Evolutionary conservation across 1,140 invertebrate species (phyloP).

Genomic region (Cheumatopsyche charites): DNA sequence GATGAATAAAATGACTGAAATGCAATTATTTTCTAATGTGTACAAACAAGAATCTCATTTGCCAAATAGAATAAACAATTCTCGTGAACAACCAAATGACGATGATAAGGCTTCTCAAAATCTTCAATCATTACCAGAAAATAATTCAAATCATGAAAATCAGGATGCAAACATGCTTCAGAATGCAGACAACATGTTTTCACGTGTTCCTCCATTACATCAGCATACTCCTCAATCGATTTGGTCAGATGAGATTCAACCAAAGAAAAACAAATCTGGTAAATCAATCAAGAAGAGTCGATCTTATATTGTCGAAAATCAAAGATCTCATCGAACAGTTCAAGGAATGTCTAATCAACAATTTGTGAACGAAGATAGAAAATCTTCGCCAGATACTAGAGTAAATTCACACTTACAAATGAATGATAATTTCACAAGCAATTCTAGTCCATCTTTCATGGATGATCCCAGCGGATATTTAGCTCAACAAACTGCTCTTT

Average conservation of each 20-base stretch:
- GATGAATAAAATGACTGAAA: slow-evolving; percentile 60
- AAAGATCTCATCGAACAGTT: slow-evolving; percentile 33
- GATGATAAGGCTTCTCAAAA: slow-evolving; percentile 48
- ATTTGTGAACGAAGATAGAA: slow-evolving; percentile 38
- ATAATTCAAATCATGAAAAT: slow-evolving; percentile 40
- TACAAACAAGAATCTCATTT: slow-evolving; percentile 42
- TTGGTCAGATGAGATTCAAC: slow-evolving; percentile 68
- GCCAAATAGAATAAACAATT: slow-evolving; percentile 39
- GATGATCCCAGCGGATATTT: slow-evolving; percentile 89
- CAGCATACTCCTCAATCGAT: slow-evolving; percentile 68
- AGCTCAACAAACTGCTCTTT: slow-evolving; percentile 81
- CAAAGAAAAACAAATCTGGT: slow-evolving; percentile 67
- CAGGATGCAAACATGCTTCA: slow-evolving; percentile 28
- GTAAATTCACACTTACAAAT: slow-evolving; percentile 28
- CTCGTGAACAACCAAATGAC: slow-evolving; percentile 29
- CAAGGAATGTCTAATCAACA: slow-evolving; percentile 33
- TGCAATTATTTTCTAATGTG: slow-evolving; percentile 50
- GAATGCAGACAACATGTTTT: slow-evolving; percentile 57
- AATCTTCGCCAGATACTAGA: slow-evolving; percentile 33
- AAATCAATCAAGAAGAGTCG: slow-evolving; percentile 65
- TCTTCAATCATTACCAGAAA: slow-evolving; percentile 42
- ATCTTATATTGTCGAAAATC: slow-evolving; percentile 51
- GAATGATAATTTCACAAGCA: slow-evolving; percentile 19
- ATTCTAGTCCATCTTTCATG: slow-evolving; percentile 68
- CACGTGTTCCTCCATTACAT: slow-evolving; percentile 74